Evolutionary conservation across 1,140 invertebrate species (phyloP).

Genomic region (Elysia chlorotica): DNA sequence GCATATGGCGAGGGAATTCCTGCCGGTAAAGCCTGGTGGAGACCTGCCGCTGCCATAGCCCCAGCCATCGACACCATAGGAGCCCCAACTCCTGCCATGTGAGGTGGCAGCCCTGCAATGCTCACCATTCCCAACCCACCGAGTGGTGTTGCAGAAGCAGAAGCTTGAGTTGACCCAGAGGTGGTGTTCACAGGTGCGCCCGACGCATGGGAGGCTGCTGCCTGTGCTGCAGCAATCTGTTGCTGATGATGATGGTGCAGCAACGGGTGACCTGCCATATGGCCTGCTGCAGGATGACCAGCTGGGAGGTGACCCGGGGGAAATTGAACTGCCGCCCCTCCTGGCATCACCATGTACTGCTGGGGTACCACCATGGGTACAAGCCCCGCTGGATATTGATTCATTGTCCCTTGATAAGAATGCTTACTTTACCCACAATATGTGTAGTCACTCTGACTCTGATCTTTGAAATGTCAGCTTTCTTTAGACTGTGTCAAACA

Average conservation of each 20-base stretch:
- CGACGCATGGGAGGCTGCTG: constrained; percentile 27
- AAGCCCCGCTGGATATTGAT: constrained; percentile 43
- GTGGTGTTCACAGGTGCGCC: constrained; percentile 26
- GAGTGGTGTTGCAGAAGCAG: neutral
- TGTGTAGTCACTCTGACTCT: neutral
- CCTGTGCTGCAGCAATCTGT: constrained; percentile 21
- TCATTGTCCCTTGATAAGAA: too few relatives aligned
- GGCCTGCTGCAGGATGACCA: constrained; percentile 29
- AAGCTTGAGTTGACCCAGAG: constrained; percentile 14
- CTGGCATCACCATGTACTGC: constrained; percentile 51
- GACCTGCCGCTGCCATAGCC: constrained; percentile 5
- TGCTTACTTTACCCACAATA: constrained; percentile 4
- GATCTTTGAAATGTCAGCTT: too few relatives aligned
- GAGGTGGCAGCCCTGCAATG: constrained; percentile 13
- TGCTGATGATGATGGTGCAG: constrained; percentile 11
- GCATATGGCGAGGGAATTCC: constrained; percentile 25
- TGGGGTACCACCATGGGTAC: constrained; percentile 54
- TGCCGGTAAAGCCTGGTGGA: constrained; percentile 13
- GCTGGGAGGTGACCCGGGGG: constrained; percentile 27
- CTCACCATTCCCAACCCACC: constrained; percentile 10
- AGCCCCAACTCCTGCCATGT: neutral
- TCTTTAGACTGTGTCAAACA: too few relatives aligned
- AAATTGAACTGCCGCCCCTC: constrained; percentile 30
- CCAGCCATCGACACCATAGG: constrained; percentile 5
- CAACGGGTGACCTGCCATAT: constrained; percentile 12